Evolutionary conservation across 2,113 vertebrate species (phyloP), one percentile per base, ranked within the genome.

Genomic region (Hiodon alosoides): DNA sequence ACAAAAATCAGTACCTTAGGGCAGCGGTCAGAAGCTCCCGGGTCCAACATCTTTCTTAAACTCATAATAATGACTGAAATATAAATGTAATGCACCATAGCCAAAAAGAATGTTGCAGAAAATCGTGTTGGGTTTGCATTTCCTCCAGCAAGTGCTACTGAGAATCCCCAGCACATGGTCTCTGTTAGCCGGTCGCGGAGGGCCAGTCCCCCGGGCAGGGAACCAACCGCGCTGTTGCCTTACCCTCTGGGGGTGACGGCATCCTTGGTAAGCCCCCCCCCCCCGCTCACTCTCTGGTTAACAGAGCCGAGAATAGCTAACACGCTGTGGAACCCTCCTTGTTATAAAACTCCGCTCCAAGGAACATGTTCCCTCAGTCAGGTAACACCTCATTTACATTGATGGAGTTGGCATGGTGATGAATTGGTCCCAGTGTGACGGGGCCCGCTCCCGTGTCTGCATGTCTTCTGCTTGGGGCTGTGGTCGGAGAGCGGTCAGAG

Each of bases 341-440:
- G 59, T 73, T 64, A 62, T 64, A 62, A 52, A 62, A 73, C 55
- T 60, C 57, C 69, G 5, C 13, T 67, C 64, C 53, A 74, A 67
- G 58, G 16, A 16, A 55, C 3, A 68, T 52, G 67, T 67, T 52
- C 72, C 60, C 59, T 16, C 64, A 46, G 53, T 46, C 64, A 51
- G 46, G 73, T 68, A 67, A 59, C 64, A 9, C 53, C 73, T 17
- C 31, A 75, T 75, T 67, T 68, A 17, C 54, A 71, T 60, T 71
- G 47, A 59, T 46, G 31, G 54, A 71, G 31, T 47, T 54, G 13
- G 31, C 53, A 51, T 58, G 73, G 65, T 51, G 11, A 64, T 75
- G 73, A 75, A 68, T 75, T 17, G 55, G 46, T 9, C 73, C 65
- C 73, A 75, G 73, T 75, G 73, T 75, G 62, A 67, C 46, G 4